Evolutionary conservation across 2,888 invertebrate species (phyloP).

Genomic region (Argyresthia albistria): DNA sequence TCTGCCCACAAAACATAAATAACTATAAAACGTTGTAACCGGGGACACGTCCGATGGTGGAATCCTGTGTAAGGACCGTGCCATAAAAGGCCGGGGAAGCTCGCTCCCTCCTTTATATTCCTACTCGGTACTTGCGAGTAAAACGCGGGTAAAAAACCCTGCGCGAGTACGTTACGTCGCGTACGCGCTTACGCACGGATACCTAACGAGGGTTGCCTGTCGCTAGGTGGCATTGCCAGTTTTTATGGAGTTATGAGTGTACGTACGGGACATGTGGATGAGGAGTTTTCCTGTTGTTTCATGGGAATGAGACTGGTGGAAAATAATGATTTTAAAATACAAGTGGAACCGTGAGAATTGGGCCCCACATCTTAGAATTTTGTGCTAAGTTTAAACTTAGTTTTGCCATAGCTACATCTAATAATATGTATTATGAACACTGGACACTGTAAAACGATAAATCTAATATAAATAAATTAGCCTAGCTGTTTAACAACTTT

Average conservation of each 20-base stretch:
- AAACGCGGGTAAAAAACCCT: slow-evolving; percentile 34
- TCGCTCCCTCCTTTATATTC: slow-evolving; percentile 47
- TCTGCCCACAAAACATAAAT: slow-evolving; percentile 27
- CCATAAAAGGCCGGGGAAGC: slow-evolving; percentile 59
- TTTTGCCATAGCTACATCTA: no score
- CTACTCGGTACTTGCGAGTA: slow-evolving; percentile 24
- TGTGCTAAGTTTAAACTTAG: no score
- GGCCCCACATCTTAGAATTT: no score
- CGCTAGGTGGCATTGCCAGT: slow-evolving; percentile 16
- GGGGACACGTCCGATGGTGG: slow-evolving; percentile 50
- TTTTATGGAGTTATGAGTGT: neutral
- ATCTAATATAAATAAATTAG: no score
- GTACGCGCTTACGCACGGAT: slow-evolving; percentile 50
- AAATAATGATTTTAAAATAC: no score
- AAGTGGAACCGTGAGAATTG: no score
- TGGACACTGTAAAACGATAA: no score
- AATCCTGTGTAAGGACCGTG: slow-evolving; percentile 51
- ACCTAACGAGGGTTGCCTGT: slow-evolving; percentile 29
- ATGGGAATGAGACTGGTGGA: no score
- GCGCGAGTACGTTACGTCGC: slow-evolving; percentile 42
- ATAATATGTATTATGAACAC: no score
- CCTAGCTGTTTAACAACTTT: no score
- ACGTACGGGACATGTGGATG: neutral
- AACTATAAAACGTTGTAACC: slow-evolving; percentile 63
- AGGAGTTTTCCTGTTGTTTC: neutral